Percentiles rank a stretch among this genome's conserved stretches.
Conservation (phyloP, 2,113 vertebrate genomes). For the Pelecanus crispus region DNA sequence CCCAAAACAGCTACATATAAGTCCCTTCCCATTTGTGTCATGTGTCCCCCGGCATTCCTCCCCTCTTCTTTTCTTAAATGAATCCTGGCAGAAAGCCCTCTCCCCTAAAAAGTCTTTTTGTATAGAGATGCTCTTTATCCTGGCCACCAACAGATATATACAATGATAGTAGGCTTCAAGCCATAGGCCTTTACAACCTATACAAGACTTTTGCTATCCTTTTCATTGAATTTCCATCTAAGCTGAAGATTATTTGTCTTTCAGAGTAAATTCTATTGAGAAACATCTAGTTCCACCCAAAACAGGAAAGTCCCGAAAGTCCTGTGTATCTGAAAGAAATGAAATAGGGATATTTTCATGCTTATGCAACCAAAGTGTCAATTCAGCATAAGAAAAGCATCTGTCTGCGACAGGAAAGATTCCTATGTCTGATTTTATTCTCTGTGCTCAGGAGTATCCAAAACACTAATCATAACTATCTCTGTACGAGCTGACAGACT, state of each 20-base stretch:
- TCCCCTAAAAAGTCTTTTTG: not conserved
- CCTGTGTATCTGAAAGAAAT: not conserved
- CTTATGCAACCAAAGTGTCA: not conserved
- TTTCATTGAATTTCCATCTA: not conserved
- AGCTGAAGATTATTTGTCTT: not conserved
- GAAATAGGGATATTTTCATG: not conserved
- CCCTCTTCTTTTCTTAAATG: rapidly evolving
- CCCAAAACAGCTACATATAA: not conserved
- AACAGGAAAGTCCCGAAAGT: not conserved
- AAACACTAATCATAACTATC: not conserved
- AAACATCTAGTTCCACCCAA: not conserved
- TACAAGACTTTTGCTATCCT: not conserved
- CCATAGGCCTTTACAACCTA: not conserved
- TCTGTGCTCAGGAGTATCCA: not conserved
- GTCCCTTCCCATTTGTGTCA: rapidly evolving
- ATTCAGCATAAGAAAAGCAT: not conserved
- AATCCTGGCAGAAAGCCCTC: not conserved
- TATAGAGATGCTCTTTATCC: not conserved
- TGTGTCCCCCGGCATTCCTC: too few relatives aligned
- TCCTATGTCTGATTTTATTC: not conserved
- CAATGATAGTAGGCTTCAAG: not conserved
- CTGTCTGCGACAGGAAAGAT: not conserved
- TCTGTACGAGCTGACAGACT: not conserved
- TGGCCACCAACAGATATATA: not conserved
- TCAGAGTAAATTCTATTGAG: not conserved